Evolutionary conservation across 2,797 vertebrate genomes (phyloP).

Genomic region (Apogon hyalosoma): DNA sequence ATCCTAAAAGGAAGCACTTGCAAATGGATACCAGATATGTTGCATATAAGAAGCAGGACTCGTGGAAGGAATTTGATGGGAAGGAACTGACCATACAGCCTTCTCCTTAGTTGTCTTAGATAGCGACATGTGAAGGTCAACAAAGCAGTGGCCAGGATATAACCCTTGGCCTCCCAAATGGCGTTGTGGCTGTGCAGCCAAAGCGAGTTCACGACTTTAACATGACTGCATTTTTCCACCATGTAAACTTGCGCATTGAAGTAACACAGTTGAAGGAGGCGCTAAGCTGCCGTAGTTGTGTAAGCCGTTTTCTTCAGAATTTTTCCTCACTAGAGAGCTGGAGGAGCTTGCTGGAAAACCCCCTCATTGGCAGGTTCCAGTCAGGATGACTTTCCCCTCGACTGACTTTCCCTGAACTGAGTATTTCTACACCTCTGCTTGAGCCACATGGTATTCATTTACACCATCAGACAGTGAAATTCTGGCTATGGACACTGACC

Average conservation of each 20-base stretch:
- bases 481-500: slow-evolving; percentile 74
- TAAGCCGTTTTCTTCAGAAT: slow-evolving; percentile 68
- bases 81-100: slow-evolving; percentile 37
- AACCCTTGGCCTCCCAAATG: slow-evolving; percentile 45
- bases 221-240: slow-evolving; percentile 79
- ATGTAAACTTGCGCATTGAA: slow-evolving; percentile 64
- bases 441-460: slow-evolving; percentile 85
- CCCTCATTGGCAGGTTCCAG: slow-evolving; percentile 73
- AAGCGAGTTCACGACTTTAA: slow-evolving; percentile 52
- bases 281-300: slow-evolving; percentile 61
- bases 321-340: slow-evolving; percentile 68
- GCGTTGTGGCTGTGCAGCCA: slow-evolving; percentile 40
- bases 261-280: slow-evolving; percentile 57
- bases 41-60: slow-evolving; percentile 47
- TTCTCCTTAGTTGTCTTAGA: slow-evolving; percentile 38
- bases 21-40: slow-evolving; percentile 78
- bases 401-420: slow-evolving; percentile 79
- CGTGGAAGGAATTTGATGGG: slow-evolving; percentile 57
- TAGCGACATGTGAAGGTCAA: slow-evolving; percentile 44
- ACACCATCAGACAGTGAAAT: slow-evolving; percentile 79
- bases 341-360: slow-evolving; percentile 80
- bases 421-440: slow-evolving; percentile 78
- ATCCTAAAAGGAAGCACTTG: slow-evolving; percentile 68
- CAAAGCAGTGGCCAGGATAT: slow-evolving; percentile 49
- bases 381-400: slow-evolving; percentile 75